Conservation (phyloP, 2,888 invertebrate species). For the Drosophila robusta region DNA sequence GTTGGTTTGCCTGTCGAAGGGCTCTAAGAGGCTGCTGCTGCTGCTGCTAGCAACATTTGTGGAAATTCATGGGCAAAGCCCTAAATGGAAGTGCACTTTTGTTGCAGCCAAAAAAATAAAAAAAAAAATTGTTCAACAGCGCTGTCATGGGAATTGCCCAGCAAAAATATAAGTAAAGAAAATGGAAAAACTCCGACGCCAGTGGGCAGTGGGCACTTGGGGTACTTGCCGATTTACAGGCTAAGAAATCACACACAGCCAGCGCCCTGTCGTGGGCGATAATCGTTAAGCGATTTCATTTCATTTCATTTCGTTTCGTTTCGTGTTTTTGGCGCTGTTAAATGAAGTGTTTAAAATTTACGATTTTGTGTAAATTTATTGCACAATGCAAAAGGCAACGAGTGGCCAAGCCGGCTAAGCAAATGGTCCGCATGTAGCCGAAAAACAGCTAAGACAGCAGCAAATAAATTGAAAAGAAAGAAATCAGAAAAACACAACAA, state of each 20-base stretch:
- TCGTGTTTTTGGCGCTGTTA: constrained; percentile 42
- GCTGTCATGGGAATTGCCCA: constrained; percentile 27
- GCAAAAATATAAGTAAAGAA: constrained; percentile 28
- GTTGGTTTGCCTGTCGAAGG: constrained; percentile 1
- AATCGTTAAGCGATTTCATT: constrained; percentile 55
- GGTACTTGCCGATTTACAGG: constrained; percentile 16
- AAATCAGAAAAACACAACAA: constrained; percentile 1
- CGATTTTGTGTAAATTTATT: constrained; percentile 65
- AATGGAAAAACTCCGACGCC: constrained; percentile 27
- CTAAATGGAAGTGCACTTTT: constrained; percentile 41
- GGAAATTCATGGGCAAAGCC: constrained; percentile 45
- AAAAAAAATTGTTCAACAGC: constrained; percentile 7
- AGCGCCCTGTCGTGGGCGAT: constrained; percentile 42
- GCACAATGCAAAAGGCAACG: constrained; percentile 37
- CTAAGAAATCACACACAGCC: constrained; percentile 34
- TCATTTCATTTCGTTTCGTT: constrained; percentile 38
- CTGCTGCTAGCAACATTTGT: constrained; percentile 19
- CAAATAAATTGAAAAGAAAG: constrained; percentile 27
- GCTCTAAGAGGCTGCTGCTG: background rate
- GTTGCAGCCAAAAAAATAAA: constrained; percentile 24
- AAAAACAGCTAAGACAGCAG: constrained; percentile 18
- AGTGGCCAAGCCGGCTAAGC: constrained; percentile 11
- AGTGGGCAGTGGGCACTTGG: constrained; percentile 8
- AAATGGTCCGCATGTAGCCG: constrained; percentile 6
- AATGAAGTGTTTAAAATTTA: constrained; percentile 76